Base-by-base conservation (phyloP, 2,797 vertebrate genomes). In the Pangasius sanitwongsei region DNA sequence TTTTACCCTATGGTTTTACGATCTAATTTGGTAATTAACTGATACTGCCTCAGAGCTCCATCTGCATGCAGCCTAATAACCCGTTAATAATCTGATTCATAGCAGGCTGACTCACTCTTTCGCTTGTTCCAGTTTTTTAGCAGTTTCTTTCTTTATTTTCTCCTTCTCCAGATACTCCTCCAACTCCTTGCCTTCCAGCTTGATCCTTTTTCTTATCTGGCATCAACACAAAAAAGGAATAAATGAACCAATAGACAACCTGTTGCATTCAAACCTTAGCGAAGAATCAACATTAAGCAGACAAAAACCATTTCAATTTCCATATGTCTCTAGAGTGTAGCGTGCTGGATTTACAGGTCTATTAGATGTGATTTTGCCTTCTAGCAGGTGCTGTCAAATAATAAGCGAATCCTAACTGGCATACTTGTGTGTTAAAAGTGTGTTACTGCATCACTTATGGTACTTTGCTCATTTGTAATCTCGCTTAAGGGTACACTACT, bases 111-210 rank as follows among this genome's bases (percentile, higher is more conserved):
- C 97, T 96, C 93, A 99, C 99, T 99, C 98, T 96, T 99, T 99
- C 37, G 97, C 98, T 92, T 99, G 98, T 93, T 99, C 98, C 16
- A 99, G 95, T 92, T 99, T 99, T 94, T 99, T 99, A 28, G 98
- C 98, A 28, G 97, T 98, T 94, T 99, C 99, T 93, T 99, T 99
- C 94, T 99, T 99, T 48, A 98, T 92, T 91, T 97, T 99, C 85
- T 99, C 98, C 92, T 98, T 99, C 91, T 99, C 99, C 15, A 99
- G 90, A 91, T 96, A 99, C 75, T 99, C 99, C 55, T 99, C 99
- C 89, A 99, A 96, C 90, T 99, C 99, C 89, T 97, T 98, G 90
- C 98, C 98, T 96, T 99, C 98, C 0, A 99, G 97, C 90, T 99
- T 99, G 87, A 98, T 98, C 89, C 98, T 97, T 93, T 98, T 99